Evolutionary conservation across 2,888 invertebrate genomes (phyloP), one percentile per base, ranked within the genome.

Genomic region (Dynastes maya): DNA sequence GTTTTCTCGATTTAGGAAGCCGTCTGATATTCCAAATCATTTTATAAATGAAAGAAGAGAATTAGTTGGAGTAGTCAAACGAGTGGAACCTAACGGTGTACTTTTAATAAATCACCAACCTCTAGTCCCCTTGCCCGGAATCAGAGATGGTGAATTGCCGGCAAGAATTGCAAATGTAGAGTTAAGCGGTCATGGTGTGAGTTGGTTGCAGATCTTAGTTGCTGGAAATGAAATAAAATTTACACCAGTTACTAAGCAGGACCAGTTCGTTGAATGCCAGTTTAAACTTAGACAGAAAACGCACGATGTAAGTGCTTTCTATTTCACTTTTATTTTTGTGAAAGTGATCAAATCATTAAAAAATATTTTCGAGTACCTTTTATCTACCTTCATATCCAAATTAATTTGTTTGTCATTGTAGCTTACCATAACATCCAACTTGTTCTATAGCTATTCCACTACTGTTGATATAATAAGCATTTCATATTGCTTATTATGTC

Each of bases 151-250:
- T 32, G 78, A 87, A 81, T 85, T 92, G 79, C 91, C 91, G n/a
- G 88, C 91, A 13, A 90, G 90, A 85, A 87, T 91, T 76, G 89
- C 90, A 58, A 90, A 90, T 58, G 87, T 92, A 8, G 85, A 90
- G 61, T 85, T 91, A 32, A 88, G 87, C 9, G 86, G 88, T 40
- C 87, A 91, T 81, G 91, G 91, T 13, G 81, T 89, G 27, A 89
- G 85, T 82, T 90, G 90, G 90, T 82, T 90, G 63, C 89, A 89
- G 81, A 84, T 88, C 4, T 85, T 90, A 78, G 87, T 89, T 58
- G 86, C 85, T 37, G 88, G 88, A 22, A 85, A 86, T 78, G 84
- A 88, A 75, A 84, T 90, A n/a, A 88, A 85, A 78, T 89, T 90
- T 83, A 83, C 89, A 61, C 89, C 89, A 4, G 78, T 91, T 72